Evolutionary conservation across 2,797 vertebrate species (phyloP).

Genomic region (Melopsittacus undulatus): DNA sequence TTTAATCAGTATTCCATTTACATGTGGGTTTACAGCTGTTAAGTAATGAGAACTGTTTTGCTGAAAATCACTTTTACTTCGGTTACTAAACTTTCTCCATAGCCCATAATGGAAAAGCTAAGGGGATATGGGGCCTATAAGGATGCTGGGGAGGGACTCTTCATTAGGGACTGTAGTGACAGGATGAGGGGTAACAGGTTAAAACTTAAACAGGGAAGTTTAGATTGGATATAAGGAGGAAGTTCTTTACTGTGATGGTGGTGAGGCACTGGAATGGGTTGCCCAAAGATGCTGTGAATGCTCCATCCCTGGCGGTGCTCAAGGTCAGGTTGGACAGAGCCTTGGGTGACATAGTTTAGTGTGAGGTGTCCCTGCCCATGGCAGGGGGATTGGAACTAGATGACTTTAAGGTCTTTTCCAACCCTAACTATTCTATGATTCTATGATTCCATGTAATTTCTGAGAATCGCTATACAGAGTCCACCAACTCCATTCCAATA

Average conservation of each 20-base stretch:
- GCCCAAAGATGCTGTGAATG: no score
- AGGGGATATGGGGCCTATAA: neutral
- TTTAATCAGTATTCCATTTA: conserved; percentile 8
- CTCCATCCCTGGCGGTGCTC: no score
- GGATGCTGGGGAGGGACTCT: neutral
- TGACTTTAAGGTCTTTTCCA: neutral
- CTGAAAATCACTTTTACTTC: neutral
- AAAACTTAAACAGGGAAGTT: no score
- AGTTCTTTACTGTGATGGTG: no score
- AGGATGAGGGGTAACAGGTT: no score
- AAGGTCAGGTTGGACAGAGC: no score
- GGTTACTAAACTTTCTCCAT: neutral
- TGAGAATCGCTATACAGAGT: neutral
- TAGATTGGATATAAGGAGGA: no score
- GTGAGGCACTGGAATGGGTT: no score
- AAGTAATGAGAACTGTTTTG: neutral
- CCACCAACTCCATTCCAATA: neutral
- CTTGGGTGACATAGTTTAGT: no score
- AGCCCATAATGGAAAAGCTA: neutral
- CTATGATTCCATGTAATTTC: neutral
- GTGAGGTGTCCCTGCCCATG: no score
- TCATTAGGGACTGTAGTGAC: neutral
- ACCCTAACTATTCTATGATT: neutral
- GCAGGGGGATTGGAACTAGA: neutral
- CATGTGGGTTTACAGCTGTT: neutral